Conservation (phyloP, 2,888 invertebrate species). For the Bellardia pandia region DNA sequence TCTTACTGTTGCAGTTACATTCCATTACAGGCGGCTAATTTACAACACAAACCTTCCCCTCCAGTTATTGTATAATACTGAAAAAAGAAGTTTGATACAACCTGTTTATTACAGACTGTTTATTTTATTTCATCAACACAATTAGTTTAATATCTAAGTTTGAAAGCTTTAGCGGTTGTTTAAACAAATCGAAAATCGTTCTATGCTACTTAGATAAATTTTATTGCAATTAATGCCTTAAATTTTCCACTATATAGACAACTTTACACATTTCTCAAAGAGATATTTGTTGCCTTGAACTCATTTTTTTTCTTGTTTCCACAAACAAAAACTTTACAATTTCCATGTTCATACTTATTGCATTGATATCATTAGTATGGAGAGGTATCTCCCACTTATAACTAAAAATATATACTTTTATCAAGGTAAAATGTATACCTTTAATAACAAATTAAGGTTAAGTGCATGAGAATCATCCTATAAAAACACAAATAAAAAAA, state of each 20-base stretch:
- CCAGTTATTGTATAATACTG: too few species aligned
- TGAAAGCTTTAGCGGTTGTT: too few species aligned
- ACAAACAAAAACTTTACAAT: neutral
- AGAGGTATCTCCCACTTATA: constrained; percentile 58
- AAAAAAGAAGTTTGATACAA: too few species aligned
- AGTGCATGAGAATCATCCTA: constrained; percentile 69
- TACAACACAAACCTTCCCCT: too few species aligned
- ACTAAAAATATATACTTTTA: constrained; percentile 54
- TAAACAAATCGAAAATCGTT: neutral
- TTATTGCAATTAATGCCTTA: neutral
- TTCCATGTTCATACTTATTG: neutral
- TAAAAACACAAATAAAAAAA: constrained; percentile 38
- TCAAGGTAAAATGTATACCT: constrained; percentile 66
- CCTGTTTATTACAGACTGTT: too few species aligned
- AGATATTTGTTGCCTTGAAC: constrained; percentile 37
- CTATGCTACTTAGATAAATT: neutral
- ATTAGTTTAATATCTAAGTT: too few species aligned
- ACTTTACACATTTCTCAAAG: too few species aligned
- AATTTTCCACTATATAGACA: neutral
- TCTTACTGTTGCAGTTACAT: too few species aligned
- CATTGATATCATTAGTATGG: constrained; percentile 6
- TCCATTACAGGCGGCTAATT: too few species aligned
- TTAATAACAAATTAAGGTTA: constrained; percentile 72
- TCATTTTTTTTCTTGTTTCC: neutral
- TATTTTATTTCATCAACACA: too few species aligned